Percentiles rank a stretch among this genome's conserved stretches.
Conservation (phyloP, 2,797 vertebrate species). For the Artibeus lituratus region DNA sequence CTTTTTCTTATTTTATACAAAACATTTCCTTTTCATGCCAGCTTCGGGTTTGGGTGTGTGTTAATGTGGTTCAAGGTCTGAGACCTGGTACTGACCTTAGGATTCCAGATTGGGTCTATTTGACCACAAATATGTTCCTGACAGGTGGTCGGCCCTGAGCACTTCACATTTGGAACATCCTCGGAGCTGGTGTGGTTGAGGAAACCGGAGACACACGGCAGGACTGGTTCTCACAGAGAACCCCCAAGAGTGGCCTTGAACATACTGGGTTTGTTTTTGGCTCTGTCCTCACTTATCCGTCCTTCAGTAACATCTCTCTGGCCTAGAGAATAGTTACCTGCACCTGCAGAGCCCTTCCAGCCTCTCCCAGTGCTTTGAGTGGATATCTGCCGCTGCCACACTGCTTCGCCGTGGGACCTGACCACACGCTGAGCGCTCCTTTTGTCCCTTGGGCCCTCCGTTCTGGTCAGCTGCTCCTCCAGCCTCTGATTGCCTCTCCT, state of each 20-base stretch:
- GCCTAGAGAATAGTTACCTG: background rate
- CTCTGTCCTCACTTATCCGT: background rate
- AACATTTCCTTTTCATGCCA: background rate
- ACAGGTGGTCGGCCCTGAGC: background rate
- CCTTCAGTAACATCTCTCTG: background rate
- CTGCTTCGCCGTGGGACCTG: rapidly evolving
- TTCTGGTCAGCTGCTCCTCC: conserved; percentile 20
- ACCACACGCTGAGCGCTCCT: background rate
- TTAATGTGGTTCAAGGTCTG: background rate
- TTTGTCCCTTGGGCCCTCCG: background rate
- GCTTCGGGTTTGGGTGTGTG: background rate
- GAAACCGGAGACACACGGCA: background rate
- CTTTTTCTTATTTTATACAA: background rate
- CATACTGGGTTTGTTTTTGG: background rate
- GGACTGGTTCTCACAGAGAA: background rate
- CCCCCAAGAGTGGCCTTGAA: background rate
- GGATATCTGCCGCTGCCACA: background rate
- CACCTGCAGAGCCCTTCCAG: background rate
- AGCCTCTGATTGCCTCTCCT: background rate
- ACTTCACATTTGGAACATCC: background rate
- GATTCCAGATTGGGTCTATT: background rate
- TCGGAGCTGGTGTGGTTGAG: rapidly evolving
- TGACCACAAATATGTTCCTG: background rate
- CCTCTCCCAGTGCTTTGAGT: too few relatives aligned
- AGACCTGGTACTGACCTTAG: background rate